Evolutionary conservation across 2,888 invertebrate species (phyloP).

Genomic region (Germaria angustata): DNA sequence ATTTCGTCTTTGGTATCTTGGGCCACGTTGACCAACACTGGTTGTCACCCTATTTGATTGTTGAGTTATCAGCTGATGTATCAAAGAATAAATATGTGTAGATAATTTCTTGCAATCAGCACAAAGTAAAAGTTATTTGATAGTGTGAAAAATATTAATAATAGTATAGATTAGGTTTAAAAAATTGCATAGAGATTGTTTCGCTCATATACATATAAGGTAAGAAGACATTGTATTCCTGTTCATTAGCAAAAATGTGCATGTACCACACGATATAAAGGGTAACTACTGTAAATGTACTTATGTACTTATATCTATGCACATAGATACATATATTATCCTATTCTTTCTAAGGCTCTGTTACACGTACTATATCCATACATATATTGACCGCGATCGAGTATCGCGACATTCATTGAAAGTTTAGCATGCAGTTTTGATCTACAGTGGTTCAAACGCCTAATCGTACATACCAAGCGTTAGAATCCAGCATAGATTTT

Average conservation of each 20-base stretch:
- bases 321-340: neutral
- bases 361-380: too few relatives aligned
- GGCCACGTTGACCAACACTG: neutral
- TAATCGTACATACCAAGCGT: too few relatives aligned
- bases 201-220: neutral
- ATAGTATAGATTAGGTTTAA: slow-evolving; percentile 8
- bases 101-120: slow-evolving; percentile 3
- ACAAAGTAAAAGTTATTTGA: slow-evolving; percentile 25
- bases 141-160: neutral
- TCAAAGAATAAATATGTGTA: neutral
- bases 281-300: neutral
- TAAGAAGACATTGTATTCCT: neutral
- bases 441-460: too few relatives aligned
- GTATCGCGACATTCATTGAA: too few relatives aligned
- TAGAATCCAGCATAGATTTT: too few relatives aligned
- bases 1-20: too few relatives aligned
- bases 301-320: neutral
- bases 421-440: too few relatives aligned
- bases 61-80: slow-evolving; percentile 10
- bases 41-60: neutral
- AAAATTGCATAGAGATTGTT: neutral
- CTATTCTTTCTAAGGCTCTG: neutral
- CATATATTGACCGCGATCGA: too few relatives aligned
- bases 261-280: slow-evolving; percentile 43
- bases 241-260: slow-evolving; percentile 7